Evolutionary conservation across 1,140 invertebrate genomes (phyloP), one percentile per base, ranked within the genome.

Genomic region (Potamilus streckersoni): DNA sequence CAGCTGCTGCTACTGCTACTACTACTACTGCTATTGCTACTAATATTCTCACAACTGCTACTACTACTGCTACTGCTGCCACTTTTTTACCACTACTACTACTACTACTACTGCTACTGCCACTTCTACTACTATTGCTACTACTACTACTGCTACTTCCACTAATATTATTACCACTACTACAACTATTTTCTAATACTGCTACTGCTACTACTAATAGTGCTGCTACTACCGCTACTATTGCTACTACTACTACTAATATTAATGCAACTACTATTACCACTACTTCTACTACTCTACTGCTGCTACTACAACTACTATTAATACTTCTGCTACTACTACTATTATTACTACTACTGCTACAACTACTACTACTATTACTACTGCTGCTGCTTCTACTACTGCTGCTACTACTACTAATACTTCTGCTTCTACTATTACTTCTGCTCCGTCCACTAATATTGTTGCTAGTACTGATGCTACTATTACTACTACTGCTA

Each of bases 1-100:
- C 27, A 23, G 27, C 65, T 67, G 17, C 65, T 67, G 17, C 65
- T 67, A 31, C 65, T 67, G 38, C 38, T 67, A 67, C 65, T 67
- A 16, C 65, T 67, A 67, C 65, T 67, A 67, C 65, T 61, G 27
- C 65, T 67, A 38, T 13, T 67, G 19, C 65, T 67, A 16, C 65
- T 67, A 38, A 8, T 67, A 38, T 13, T 67, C 15, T 17, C 14
- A 38, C 65, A 13, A 38, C 65, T 67, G 27, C 65, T 67, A 16
- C 65, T 67, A 16, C 57, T 19, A 31, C 6, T 23, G 6, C 57
- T 14, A 1, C 57, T 20, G 5, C 19, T 57, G 3, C 57, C 8
- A 11, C 23, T 14, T 2, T 15, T 62, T 11, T 49, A 11, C 6
- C 11, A 49, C 38, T 49, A 49, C 38, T 49, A 49, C n/a, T 61